A percentile compares a stretch with the other conserved stretches of the same genome.
Conservation (phyloP, 1,140 invertebrate species). For the Pantala flavescens region DNA sequence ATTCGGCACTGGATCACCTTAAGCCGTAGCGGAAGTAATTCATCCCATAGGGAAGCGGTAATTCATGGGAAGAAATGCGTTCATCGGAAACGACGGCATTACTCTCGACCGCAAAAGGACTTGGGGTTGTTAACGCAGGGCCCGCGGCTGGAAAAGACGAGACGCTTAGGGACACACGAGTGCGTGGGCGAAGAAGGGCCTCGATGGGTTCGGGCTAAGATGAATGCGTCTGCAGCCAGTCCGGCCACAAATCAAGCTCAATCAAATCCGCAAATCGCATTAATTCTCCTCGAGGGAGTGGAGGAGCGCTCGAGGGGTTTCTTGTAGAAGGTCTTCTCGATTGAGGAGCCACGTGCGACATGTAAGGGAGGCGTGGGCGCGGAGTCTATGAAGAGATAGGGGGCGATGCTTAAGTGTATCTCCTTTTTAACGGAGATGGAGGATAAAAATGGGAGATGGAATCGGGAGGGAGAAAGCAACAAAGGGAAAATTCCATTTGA, state of each 20-base stretch:
- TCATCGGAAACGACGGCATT: too few species aligned
- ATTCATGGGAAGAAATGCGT: too few species aligned
- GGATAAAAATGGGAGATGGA: not conserved
- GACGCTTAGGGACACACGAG: not conserved
- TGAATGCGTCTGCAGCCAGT: conserved; percentile 3
- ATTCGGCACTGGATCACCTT: too few species aligned
- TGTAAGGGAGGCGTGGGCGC: not conserved
- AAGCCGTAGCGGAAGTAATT: too few species aligned
- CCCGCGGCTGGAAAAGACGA: too few species aligned
- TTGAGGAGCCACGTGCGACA: not conserved
- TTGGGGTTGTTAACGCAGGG: too few species aligned
- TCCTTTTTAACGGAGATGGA: too few species aligned
- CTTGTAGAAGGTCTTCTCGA: not conserved
- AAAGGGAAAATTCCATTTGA: too few species aligned
- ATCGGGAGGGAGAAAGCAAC: not conserved
- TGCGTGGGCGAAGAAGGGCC: not conserved
- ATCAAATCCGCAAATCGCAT: conserved; percentile 9
- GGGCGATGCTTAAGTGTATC: not conserved
- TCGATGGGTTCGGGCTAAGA: not conserved
- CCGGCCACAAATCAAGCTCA: conserved; percentile 2
- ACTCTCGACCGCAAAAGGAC: too few species aligned
- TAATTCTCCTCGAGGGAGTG: not conserved
- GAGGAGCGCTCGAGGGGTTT: not conserved
- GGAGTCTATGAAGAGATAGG: not conserved
- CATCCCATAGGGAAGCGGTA: too few species aligned